phyloP scores from a whole-genome alignment of 2,113 vertebrate species.

The Phylloscopus whistleri region DNA sequence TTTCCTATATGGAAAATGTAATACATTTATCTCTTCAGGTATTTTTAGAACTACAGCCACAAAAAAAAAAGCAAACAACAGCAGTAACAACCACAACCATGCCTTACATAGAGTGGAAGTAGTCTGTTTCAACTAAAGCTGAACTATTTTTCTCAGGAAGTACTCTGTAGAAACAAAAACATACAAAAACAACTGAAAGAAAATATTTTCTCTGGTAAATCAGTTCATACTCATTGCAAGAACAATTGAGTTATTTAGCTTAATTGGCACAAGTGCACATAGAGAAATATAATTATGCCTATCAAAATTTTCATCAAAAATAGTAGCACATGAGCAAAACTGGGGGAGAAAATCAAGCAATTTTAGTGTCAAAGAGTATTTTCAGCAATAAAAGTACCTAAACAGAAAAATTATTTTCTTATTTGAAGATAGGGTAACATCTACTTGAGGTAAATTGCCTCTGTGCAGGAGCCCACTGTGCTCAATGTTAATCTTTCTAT shows the following conservation, averaged over 20 bases:
- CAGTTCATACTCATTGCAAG: not conserved
- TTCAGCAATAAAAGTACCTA: not conserved
- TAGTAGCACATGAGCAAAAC: not conserved
- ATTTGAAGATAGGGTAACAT: not conserved
- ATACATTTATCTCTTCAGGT: not conserved
- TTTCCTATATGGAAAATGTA: not conserved
- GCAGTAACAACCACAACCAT: not conserved
- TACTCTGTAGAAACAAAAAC: not conserved
- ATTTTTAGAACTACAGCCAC: not conserved
- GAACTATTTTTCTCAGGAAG: not conserved
- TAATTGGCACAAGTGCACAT: not conserved
- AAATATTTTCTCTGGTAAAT: slow-evolving; percentile 6
- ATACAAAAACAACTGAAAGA: not conserved
- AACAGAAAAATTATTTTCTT: not conserved
- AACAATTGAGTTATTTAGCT: slow-evolving; percentile 1
- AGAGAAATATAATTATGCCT: not conserved
- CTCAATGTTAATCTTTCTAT: not conserved
- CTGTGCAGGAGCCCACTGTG: not conserved
- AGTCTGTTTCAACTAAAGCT: not conserved
- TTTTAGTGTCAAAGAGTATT: not conserved
- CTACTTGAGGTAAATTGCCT: not conserved
- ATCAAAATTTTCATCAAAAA: not conserved
- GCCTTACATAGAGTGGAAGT: not conserved
- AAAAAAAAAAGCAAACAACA: not conserved
- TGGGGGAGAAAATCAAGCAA: not conserved